Base-by-base conservation (phyloP, 1,140 invertebrate species). In the Microplitis demolitor region DNA sequence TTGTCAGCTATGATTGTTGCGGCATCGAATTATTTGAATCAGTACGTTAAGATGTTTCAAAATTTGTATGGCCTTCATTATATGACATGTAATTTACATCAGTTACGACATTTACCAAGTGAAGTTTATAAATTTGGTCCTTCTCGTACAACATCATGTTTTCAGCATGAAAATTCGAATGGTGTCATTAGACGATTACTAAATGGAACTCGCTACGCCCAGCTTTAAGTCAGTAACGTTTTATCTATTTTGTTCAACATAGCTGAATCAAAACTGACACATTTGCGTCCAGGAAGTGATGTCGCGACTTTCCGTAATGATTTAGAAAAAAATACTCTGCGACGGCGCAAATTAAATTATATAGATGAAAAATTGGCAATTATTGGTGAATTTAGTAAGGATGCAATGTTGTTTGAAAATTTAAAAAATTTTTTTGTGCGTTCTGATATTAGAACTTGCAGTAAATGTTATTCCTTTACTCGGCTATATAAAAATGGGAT, bases 31-130 rank as follows among this genome's bases (percentile, higher is more conserved):
- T 58, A 35, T 4, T 8, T 70, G 13, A 45, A 70, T 13, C 35
- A 70, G 14, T 70, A 34, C 34, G 72, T 74, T 3, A n/a, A 4
- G 8, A 33, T 35, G n/a, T 73, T 68, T 37, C 9, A 73, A 63
- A 11, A 53, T 4, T 14, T 69, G 2, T 73, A 73, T 35, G 56
- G 58, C 3, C 9, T n/a, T 13, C n/a, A 9, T 5, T 4, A 69
- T 35, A 69, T 68, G 66, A 39, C 58, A 9, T 45, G 61, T n/a
- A 73, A 73, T n/a, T 3, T 73, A 3, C 72, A 73, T 39, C 58
- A 68, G 50, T 11, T 73, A 24, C 62, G 62, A 2, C 72, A 73
- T 51, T 34, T 69, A 13, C 24, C 72, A 11, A 51, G 35, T 50
- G 50, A 2, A 13, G 72, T 69, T 39, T 33, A 34, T 34, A 33